A percentile compares a stretch with the other conserved stretches of the same genome.
Conservation (phyloP, 2,797 vertebrate genomes). For the Sebastes iracundus region DNA sequence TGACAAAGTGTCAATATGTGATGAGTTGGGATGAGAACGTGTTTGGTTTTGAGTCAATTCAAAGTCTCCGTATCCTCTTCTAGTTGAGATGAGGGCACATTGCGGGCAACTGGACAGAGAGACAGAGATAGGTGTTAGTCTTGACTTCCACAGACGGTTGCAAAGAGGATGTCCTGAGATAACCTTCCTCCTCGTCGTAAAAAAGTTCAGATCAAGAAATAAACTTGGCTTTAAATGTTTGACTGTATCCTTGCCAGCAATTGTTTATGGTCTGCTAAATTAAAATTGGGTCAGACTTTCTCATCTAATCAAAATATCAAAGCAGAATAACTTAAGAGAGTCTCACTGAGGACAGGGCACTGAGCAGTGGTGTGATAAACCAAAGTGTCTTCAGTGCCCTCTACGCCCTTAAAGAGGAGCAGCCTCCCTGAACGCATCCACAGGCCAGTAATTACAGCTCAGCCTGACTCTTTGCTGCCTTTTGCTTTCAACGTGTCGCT, state of each 20-base stretch:
- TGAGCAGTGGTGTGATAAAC: conserved; percentile 32
- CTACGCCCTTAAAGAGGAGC: conserved; percentile 17
- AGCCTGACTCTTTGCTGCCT: background rate
- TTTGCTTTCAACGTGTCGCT: conserved; percentile 14
- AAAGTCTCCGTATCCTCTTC: background rate
- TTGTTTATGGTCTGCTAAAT: conserved; percentile 17
- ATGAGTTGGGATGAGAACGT: too few species aligned
- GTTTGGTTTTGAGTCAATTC: background rate
- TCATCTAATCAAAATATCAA: conserved; percentile 28
- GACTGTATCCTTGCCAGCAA: background rate
- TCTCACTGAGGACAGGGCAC: conserved; percentile 16
- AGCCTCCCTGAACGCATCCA: conserved; percentile 17
- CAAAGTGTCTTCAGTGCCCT: conserved; percentile 12
- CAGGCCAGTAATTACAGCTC: conserved; percentile 35
- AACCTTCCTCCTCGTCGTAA: background rate
- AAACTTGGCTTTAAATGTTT: background rate
- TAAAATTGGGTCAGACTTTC: conserved; percentile 25
- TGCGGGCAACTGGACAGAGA: background rate
- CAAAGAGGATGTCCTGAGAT: background rate
- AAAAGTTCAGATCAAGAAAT: background rate
- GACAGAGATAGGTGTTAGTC: background rate
- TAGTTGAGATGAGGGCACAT: background rate
- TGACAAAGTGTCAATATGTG: too few species aligned
- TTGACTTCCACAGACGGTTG: background rate
- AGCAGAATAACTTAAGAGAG: conserved; percentile 28